Evolutionary conservation across 2,113 vertebrate genomes (phyloP).

Genomic region (Ctenodactylus gundi): DNA sequence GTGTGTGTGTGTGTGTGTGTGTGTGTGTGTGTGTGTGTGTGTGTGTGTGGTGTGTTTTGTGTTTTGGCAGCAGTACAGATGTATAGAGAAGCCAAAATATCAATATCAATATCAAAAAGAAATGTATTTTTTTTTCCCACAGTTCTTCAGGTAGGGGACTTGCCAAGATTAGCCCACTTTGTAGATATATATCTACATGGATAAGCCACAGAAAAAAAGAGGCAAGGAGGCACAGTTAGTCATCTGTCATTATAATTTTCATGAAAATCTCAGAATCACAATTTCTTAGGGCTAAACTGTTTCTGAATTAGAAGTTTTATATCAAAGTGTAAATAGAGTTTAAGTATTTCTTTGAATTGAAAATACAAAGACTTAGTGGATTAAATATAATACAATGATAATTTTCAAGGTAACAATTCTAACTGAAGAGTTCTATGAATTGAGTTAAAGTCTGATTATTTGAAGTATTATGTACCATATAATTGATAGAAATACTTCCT

Average conservation of each 20-base stretch:
- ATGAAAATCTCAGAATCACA: neutral
- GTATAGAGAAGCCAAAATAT: neutral
- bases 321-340: neutral
- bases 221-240: neutral
- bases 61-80: neutral
- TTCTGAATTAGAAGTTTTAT: neutral
- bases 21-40: neutral
- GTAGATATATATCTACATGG: neutral
- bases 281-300: neutral
- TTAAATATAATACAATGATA: neutral
- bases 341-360: slow-evolving; percentile 29
- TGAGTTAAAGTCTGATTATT: neutral
- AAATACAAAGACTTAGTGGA: neutral
- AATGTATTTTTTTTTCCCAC: neutral
- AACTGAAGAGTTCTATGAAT: neutral
- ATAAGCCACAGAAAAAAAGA: neutral
- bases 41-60: neutral
- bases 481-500: neutral
- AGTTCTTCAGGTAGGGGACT: neutral
- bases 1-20: neutral
- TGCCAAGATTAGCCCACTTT: neutral
- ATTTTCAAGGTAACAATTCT: neutral
- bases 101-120: neutral
- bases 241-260: neutral
- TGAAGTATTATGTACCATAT: neutral